Base-by-base conservation (phyloP, 1,140 invertebrate genomes). In the Psix sp. region DNA sequence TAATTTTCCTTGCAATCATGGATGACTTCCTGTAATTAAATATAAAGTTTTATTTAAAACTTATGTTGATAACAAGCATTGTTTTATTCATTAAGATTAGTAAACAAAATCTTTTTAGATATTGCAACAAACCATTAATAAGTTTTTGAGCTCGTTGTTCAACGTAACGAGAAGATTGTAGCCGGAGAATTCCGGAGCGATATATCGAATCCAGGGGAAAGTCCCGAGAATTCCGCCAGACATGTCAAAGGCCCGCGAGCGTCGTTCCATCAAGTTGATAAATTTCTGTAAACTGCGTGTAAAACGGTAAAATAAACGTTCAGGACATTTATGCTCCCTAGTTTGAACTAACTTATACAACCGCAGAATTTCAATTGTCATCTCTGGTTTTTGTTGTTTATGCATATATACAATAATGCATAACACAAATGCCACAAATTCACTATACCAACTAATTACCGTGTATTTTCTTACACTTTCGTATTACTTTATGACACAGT, bases 191-290 rank as follows among this genome's bases (percentile, higher is more conserved):
- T 91, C 87, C 0, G 94, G 93, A 0, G 90, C 88, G 9, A 95
- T 73, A 76, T 89, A 90, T 51, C 93, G 88, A 20, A 93, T 79
- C 91, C 91, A 94, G 0, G 93, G 93, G 35, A 91, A 90, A 76
- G 91, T 88, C 7, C 90, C 90, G 5, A 94, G 80, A 42, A 90
- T 65, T 0, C 93, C 93, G 2, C 93, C 93, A 24, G 89, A 86
- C 79, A 94, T 90, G 48, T 93, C 90, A 59, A 94, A 94, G 0
- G 89, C 88, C 77, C 88, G 89, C 0, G 91, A 88, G 16, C 92
- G 87, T 29, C 88, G 86, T 48, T 88, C 86, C 80, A 95, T 86
- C 11, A 93, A 79, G 7, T 90, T 82, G 1, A 94, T 80, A 15
- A 95, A 84, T 7, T 85, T 83, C n/a, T 87, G 80, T 38, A 94